Base-by-base conservation (phyloP, 2,888 invertebrate genomes). In the Ochropacha duplaris region DNA sequence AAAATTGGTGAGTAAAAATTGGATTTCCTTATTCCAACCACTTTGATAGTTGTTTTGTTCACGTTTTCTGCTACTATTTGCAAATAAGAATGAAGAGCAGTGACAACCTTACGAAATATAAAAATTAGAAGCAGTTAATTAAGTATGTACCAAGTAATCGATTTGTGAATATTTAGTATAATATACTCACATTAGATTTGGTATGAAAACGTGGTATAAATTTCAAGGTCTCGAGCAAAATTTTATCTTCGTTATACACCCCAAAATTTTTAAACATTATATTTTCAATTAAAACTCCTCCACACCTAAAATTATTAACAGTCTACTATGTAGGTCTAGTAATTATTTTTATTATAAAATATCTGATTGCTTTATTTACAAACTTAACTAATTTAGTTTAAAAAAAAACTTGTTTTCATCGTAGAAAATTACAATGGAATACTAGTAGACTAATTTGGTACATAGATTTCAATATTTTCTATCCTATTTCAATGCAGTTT, bases 251-350 rank as follows among this genome's bases (percentile, higher is more conserved):
- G 0, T 62, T 60, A 1, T 64, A 6, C 9, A 57, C 51, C 2
- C 75, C 68, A 8, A 76, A 55, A 56, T 80, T 66, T 3, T 63
- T 59, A 22, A 79, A 82, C 57, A 74, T 65, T 2, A 85, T 57
- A 54, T 71, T 64, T 58, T 83, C 71, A 16, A 87, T 61, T 2
- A 64, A 2, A 6, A 86, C 68, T 24, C 87, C 87, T 4, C 84
- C 85, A 64, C 85, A 86, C 34, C 88, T 87, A 61, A 9, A 78
- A 69, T 39, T 6, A 6, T 39, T 39, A 6, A 39, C 16, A 39
- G 4, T 39, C 2, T 34, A 8, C 28, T 28, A 0, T 28, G 9
- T 36, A 36, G n/a, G n/a, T n/a, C n/a, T n/a, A n/a, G n/a, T n/a
- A n/a, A n/a, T n/a, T n/a, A n/a, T n/a, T n/a, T n/a, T n/a, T n/a